Conservation (phyloP, 2,888 invertebrate species). For the Sphaerophoria taeniata region DNA sequence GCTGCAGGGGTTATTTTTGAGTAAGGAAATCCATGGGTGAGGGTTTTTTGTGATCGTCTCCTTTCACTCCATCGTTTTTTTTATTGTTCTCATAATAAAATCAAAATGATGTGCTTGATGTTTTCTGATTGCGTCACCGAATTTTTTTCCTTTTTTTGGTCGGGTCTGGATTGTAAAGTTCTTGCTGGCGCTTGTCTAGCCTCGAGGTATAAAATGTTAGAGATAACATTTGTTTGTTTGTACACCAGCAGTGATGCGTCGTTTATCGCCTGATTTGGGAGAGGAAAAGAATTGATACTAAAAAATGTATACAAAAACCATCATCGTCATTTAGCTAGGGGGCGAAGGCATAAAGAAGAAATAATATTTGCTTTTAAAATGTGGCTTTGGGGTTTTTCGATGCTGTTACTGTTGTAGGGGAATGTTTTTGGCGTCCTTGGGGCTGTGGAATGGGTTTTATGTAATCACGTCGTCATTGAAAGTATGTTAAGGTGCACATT, state of each 20-base stretch:
- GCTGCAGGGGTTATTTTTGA: constrained; percentile 38
- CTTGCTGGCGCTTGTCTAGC: constrained; percentile 19
- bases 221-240: not conserved
- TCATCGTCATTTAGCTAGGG: not conserved
- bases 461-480: too few species aligned
- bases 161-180: constrained; percentile 9
- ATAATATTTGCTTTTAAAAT: constrained; percentile 8
- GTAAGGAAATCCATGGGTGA: not conserved
- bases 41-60: not conserved
- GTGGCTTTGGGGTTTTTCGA: not conserved
- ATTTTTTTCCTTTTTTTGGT: not conserved
- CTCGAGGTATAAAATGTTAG: constrained; percentile 19
- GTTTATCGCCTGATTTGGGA: constrained; percentile 11
- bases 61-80: not conserved
- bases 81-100: constrained; percentile 53
- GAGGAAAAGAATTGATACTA: not conserved
- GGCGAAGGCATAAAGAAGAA: constrained; percentile 10
- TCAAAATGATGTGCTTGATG: constrained; percentile 50
- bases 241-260: not conserved
- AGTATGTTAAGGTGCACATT: too few species aligned
- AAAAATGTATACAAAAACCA: not conserved
- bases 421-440: too few species aligned
- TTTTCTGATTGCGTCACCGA: constrained; percentile 40
- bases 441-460: too few species aligned
- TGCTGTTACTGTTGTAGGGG: not conserved